phyloP scores from a whole-genome alignment of 1,140 invertebrate genomes.

The Penaeus vannamei region DNA sequence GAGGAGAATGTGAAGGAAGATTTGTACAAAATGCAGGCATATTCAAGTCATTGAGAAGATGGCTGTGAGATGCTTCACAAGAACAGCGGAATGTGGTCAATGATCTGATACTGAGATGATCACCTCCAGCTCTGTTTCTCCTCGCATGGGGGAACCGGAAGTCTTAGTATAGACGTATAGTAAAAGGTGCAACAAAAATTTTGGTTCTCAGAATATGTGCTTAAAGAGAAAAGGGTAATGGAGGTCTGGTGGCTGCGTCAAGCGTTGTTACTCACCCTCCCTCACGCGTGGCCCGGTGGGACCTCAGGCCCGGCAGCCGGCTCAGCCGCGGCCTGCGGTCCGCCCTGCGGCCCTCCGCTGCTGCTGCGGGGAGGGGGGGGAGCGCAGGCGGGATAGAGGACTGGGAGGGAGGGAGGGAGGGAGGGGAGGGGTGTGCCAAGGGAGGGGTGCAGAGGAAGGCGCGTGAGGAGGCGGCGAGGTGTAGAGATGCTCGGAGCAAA shows the following conservation, averaged over 20 bases:
- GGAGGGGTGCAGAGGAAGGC: background rate
- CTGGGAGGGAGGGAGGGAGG: background rate
- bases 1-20: conserved; percentile 60
- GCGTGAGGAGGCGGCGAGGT: conserved; percentile 10
- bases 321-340: conserved; percentile 7
- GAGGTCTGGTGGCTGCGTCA: conserved; percentile 49
- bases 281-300: conserved; percentile 23
- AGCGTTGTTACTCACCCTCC: conserved; percentile 61
- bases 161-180: conserved; percentile 25
- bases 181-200: conserved; percentile 59
- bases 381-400: conserved; percentile 23
- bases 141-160: conserved; percentile 23
- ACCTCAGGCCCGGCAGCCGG: conserved; percentile 18
- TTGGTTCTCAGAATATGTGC: conserved; percentile 53
- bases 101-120: conserved; percentile 35
- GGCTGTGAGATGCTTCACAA: conserved; percentile 38
- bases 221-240: conserved; percentile 41
- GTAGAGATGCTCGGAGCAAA: conserved; percentile 1
- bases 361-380: conserved; percentile 32
- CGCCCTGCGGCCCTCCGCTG: conserved; percentile 26
- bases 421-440: background rate
- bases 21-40: conserved; percentile 62
- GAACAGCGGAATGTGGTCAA: conserved; percentile 3
- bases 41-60: conserved; percentile 43
- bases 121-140: conserved; percentile 24